Percentiles rank a stretch among this genome's conserved stretches.
Conservation (phyloP, 2,797 vertebrate species). For the Tangara arthus region DNA sequence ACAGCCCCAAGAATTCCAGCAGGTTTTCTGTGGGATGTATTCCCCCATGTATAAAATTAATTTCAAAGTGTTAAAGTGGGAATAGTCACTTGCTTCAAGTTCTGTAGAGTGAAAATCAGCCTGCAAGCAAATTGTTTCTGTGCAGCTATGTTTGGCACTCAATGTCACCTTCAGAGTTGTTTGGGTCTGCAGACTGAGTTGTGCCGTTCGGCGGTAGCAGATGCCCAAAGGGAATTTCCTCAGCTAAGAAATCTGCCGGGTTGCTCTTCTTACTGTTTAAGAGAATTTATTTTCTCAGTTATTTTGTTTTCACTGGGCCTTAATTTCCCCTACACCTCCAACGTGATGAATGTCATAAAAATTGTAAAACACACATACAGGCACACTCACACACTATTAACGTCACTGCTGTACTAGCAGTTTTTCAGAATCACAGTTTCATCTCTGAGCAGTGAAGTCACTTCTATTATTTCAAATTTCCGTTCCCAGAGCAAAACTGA, state of each 20-base stretch:
- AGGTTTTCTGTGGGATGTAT: conserved; percentile 13
- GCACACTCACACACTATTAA: not conserved
- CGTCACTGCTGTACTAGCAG: not conserved
- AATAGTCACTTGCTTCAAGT: conserved; percentile 16
- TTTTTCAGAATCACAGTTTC: not conserved
- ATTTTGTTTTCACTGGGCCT: not conserved
- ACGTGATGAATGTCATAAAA: not conserved
- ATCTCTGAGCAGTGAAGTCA: not conserved
- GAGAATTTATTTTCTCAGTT: not conserved
- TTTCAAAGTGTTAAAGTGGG: conserved; percentile 41
- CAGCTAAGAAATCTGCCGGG: not conserved
- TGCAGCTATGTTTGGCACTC: conserved; percentile 25
- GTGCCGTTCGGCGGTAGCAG: not conserved
- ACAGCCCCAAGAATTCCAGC: not conserved
- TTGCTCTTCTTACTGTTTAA: not conserved
- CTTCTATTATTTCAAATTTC: not conserved
- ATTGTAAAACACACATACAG: not conserved
- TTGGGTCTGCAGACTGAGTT: conserved; percentile 8
- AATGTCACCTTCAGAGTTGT: conserved; percentile 49
- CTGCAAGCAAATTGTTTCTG: not conserved
- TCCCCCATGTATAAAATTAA: conserved; percentile 36
- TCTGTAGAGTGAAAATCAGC: conserved; percentile 40
- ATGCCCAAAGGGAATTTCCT: conserved; percentile 16
- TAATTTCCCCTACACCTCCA: not conserved
- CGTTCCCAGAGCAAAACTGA: not conserved